These are phyloP conservation scores for Pachliopta kotzebuea DNA, from an alignment of 2,888 invertebrate species.

Conservation along the genomic window DNA sequence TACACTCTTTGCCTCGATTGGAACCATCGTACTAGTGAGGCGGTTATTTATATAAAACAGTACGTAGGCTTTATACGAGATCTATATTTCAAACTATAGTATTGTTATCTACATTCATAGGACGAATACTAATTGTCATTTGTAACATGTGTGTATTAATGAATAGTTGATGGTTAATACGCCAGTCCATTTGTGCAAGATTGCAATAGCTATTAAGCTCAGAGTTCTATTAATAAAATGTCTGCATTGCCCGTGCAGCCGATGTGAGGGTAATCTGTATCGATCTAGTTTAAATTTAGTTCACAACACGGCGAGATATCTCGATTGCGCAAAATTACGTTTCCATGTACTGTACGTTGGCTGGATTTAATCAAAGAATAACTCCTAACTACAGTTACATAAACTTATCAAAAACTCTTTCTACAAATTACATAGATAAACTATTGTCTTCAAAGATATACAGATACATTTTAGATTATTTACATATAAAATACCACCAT, in stretches of 20 bases:
- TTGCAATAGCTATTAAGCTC: conserved; percentile 45
- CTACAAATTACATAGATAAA: no score
- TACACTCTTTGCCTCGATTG: no score
- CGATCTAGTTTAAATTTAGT: conserved; percentile 72
- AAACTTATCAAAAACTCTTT: not conserved
- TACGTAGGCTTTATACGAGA: no score
- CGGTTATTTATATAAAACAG: no score
- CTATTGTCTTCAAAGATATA: no score
- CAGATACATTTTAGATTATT: no score
- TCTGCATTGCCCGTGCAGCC: conserved; percentile 56
- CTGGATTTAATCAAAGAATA: not conserved
- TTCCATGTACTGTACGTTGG: not conserved
- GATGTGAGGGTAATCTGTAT: conserved; percentile 57
- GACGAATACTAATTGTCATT: conserved; percentile 13
- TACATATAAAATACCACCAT: no score
- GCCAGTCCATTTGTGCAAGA: conserved; percentile 31
- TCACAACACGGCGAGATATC: conserved; percentile 35
- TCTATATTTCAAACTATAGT: not conserved
- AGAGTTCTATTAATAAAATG: conserved; percentile 62
- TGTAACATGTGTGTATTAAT: conserved; percentile 16
- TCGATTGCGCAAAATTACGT: conserved; percentile 24
- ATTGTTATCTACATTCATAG: not conserved
- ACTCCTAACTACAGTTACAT: not conserved
- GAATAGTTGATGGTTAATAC: conserved; percentile 28
- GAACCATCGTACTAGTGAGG: no score